Base-by-base conservation (phyloP, 2,113 vertebrate genomes). In the Numenius arquata region DNA sequence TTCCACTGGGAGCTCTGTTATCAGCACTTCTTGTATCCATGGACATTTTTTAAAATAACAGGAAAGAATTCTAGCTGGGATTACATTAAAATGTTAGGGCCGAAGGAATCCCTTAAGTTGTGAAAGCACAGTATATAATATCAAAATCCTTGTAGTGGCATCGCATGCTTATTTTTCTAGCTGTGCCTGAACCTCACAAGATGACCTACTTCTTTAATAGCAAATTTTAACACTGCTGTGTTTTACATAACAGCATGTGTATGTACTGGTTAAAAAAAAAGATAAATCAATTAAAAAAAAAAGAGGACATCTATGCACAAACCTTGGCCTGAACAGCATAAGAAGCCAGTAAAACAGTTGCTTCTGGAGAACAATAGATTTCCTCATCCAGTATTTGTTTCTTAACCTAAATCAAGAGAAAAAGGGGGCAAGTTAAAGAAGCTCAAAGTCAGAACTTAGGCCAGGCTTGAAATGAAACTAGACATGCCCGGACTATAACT, bases 261-360 rank as follows among this genome's bases (percentile, higher is more conserved):
- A 55, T 7, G 13, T 43, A 13, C 8, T 38, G 12, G 67, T 73
- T 84, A 32, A 53, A 11, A 9, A 26, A 26, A 6, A 20, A 58
- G 29, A 48, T 23, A 34, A 43, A 14, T 6, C 10, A 61, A 52
- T n/a, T n/a, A n/a, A 25, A 26, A 55, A 53, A 82, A 45, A 68
- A 68, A 32, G 23, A 58, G 26, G 12, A 66, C 20, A 71, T 66
- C 45, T n/a, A 3, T n/a, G 52, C n/a, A 93, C 97, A 95, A 94
- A 99, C 99, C 99, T 99, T 99, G 75, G 99, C 99, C 97, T 99
- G 99, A 91, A 99, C 98, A 76, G 99, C 99, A 58, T 99, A 99
- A 18, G 99, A 99, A 32, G 99, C 99, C 96, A 99, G 91, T 61
- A 99, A 97, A 90, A 99, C 98, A 22, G 99, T 99, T 55, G 99